These are phyloP conservation scores for Galbula dea DNA, from an alignment of 2,113 vertebrate species.

Conservation along the genomic window DNA sequence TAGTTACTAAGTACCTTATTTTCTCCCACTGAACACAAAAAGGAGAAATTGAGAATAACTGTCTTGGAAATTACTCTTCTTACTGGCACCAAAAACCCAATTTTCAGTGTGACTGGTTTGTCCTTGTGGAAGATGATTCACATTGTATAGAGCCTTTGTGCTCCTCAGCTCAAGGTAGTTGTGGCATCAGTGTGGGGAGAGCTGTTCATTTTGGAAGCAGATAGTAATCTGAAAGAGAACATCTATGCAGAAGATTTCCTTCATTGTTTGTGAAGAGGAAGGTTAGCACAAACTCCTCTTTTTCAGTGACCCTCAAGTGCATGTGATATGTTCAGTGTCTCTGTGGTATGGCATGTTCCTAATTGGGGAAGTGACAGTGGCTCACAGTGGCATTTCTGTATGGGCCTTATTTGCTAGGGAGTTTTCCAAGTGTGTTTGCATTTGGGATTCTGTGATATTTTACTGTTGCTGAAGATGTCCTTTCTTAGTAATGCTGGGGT, in stretches of 20 bases:
- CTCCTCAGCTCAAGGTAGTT: not conserved
- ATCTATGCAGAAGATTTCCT: not conserved
- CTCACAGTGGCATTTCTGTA: not conserved
- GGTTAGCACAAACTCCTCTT: not conserved
- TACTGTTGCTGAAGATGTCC: not conserved
- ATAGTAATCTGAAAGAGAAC: not conserved
- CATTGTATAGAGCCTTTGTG: not conserved
- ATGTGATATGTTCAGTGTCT: not conserved
- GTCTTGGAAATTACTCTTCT: not conserved
- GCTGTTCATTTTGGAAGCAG: not conserved
- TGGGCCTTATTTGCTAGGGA: not conserved
- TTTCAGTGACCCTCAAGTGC: not conserved
- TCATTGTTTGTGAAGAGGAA: not conserved
- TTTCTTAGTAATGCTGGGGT: not conserved
- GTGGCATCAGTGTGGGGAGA: not conserved
- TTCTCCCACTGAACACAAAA: not conserved
- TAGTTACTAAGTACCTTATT: not conserved
- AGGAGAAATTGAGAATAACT: not conserved
- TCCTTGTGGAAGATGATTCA: not conserved
- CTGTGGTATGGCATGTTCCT: not conserved
- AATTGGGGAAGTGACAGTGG: not conserved
- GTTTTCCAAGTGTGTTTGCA: not conserved
- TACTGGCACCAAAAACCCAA: not conserved
- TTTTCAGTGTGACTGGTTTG: not conserved
- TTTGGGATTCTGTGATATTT: not conserved